phyloP scores from a whole-genome alignment of 2,113 vertebrate genomes.

The Hypanus sabinus region DNA sequence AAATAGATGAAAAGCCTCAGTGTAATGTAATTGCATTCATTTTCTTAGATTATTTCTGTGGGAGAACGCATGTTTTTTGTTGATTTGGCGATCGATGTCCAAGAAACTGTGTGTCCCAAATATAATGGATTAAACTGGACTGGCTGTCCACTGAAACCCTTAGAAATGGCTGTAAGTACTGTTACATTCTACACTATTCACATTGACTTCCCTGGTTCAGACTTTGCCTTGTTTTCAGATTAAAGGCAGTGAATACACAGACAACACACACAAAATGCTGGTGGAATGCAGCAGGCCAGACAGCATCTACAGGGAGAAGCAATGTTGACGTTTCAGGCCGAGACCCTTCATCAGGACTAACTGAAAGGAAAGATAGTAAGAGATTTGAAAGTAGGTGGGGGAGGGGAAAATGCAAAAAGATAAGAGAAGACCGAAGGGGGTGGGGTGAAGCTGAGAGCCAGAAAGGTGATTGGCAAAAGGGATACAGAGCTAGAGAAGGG shows the following conservation, averaged over 20 bases:
- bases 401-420: no score
- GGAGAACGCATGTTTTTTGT: background rate
- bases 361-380: no score
- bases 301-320: no score
- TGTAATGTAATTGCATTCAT: background rate
- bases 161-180: background rate
- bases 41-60: background rate
- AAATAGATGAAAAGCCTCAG: background rate
- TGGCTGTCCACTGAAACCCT: background rate
- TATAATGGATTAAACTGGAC: background rate
- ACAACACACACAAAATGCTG: no score
- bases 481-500: no score
- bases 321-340: no score
- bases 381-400: no score
- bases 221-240: background rate
- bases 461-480: no score
- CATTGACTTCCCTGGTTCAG: background rate
- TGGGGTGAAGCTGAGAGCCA: no score
- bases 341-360: no score
- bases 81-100: background rate
- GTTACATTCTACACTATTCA: background rate
- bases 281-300: no score
- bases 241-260: background rate
- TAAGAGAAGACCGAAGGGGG: no score
- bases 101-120: slow-evolving; percentile 7